Conservation (phyloP, 2,113 vertebrate genomes). For the Alces alces region DNA sequence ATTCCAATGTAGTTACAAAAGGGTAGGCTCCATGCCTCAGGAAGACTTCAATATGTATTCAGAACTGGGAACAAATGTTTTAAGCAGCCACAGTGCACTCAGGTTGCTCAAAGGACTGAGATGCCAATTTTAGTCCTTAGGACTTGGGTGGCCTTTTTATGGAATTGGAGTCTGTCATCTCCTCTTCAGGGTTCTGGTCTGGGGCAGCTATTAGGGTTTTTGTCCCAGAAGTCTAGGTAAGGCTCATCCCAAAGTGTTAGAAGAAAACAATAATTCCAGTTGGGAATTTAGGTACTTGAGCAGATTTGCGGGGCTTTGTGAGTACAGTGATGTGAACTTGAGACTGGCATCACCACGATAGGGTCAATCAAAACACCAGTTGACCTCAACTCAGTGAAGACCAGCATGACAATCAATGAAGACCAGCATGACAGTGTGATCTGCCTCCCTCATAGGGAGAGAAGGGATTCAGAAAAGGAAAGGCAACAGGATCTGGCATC, state of each 20-base stretch:
- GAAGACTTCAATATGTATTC: neutral
- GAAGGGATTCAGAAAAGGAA: neutral
- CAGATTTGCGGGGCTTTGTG: neutral
- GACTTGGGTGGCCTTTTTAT: neutral
- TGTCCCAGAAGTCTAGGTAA: neutral
- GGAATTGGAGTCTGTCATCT: neutral
- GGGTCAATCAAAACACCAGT: neutral
- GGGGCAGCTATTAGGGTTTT: neutral
- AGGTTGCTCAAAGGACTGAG: neutral
- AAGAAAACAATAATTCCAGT: neutral
- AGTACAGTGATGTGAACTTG: neutral
- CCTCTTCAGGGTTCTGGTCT: neutral
- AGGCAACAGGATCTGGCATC: neutral
- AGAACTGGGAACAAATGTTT: neutral
- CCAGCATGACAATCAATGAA: neutral
- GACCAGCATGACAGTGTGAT: neutral
- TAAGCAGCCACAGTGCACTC: neutral
- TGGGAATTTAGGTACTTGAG: neutral
- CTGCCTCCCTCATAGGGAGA: neutral
- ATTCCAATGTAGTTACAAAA: neutral
- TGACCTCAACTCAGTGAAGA: neutral
- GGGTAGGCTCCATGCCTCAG: neutral
- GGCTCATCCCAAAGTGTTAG: neutral
- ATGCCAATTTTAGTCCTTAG: neutral
- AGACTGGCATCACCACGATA: neutral